Evolutionary conservation across 2,113 vertebrate species (phyloP), one percentile per base, ranked within the genome.

Genomic region (Sebastes schlegelii): DNA sequence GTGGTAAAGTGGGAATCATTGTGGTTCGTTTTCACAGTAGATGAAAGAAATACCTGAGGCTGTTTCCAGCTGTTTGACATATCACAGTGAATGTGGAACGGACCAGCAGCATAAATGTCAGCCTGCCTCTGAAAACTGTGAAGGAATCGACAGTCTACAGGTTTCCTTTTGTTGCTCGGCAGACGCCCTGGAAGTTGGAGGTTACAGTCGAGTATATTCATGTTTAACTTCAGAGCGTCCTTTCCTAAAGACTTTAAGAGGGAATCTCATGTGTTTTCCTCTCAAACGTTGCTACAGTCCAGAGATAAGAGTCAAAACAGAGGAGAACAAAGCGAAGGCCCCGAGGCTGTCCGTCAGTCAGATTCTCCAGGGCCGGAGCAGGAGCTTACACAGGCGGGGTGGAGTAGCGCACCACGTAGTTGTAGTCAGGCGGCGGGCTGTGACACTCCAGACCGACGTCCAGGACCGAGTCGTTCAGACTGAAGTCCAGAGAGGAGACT

Each of bases 401-500:
- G 0, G 96, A 97, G 94, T 97, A 98, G 89, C 97, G 97, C 74
- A 98, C 88, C 87, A 99, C 97, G 0, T 95, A 96, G 92, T 97
- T 97, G 94, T 98, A 98, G 91, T 99, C 96, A 0, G 97, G 97
- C 0, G 97, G 97, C 0, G 97, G 97, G 93, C 97, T 99, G 94
- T 99, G 97, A 86, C 97, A 97, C 77, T 98, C 97, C 77, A 98
- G 93, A 85, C 57, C 95, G 1, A 92, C 92, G 73, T 97, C 97
- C 93, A 98, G 93, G 2, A 95, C 93, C 0, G 96, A 95, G 72
- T 98, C 96, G 13, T 96, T 94, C 93, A 97, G 94, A 26, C 94
- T 90, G 90, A 96, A 96, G 92, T 97, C 96, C 91, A 97, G 88
- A 74, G 95, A 81, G 40, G 95, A 90, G 6, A 91, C 67, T 0